These are phyloP conservation scores for Austrolebias charrua DNA, from an alignment of 2,797 vertebrate species.

Conservation along the genomic window DNA sequence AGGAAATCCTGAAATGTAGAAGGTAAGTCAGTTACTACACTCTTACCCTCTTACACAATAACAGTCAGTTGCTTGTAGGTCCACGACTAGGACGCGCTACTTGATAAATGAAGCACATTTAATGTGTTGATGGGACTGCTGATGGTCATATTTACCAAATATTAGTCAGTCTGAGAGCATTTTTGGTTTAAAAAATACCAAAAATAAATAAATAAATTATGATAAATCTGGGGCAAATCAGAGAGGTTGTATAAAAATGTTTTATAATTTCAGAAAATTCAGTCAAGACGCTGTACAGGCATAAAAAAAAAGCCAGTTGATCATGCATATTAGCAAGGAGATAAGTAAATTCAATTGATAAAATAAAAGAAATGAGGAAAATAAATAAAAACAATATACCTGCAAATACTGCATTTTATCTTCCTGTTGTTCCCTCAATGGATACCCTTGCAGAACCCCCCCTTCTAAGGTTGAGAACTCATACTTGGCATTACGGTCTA, in stretches of 20 bases:
- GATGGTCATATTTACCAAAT: constrained; percentile 80
- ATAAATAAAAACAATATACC: constrained; percentile 86
- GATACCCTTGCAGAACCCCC: constrained; percentile 85
- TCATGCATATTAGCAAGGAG: constrained; percentile 75
- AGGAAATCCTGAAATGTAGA: constrained; percentile 61
- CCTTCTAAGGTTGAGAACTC: constrained; percentile 90
- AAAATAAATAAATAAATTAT: constrained; percentile 22
- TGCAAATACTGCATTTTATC: constrained; percentile 97
- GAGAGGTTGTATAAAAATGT: constrained; percentile 58
- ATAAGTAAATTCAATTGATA: constrained; percentile 68
- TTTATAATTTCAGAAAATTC: constrained; percentile 54
- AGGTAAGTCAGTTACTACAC: constrained; percentile 57
- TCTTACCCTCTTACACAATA: constrained; percentile 51
- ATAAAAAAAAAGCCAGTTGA: constrained; percentile 62
- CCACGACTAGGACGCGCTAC: constrained; percentile 27
- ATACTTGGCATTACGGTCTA: constrained; percentile 89
- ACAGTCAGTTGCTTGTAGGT: constrained; percentile 26
- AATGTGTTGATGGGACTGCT: constrained; percentile 58
- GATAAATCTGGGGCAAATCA: constrained; percentile 35
- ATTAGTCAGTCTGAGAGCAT: constrained; percentile 65
- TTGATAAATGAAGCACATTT: constrained; percentile 42
- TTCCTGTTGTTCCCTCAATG: constrained; percentile 85
- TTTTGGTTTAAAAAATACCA: constrained; percentile 44
- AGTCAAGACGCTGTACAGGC: constrained; percentile 51
- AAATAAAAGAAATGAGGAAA: constrained; percentile 77